Base-by-base conservation (phyloP, 1,140 invertebrate genomes). In the Thereuonema tuberculata region DNA sequence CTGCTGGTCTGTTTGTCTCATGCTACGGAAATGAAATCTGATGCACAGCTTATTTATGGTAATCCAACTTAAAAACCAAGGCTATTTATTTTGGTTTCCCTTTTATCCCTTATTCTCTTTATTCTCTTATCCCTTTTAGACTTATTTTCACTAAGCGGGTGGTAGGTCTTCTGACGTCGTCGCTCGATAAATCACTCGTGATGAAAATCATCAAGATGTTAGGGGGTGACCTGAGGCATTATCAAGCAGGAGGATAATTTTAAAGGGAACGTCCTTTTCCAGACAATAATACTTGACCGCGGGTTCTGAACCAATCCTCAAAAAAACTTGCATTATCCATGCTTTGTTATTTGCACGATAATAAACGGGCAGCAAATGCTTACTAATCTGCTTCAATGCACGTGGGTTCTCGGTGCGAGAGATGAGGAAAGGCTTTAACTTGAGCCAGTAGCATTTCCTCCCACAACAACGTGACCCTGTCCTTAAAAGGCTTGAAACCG, bases 311-410 rank as follows among this genome's bases (percentile, higher is more conserved):
- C 49, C 56, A 62, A 27, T 65, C 62, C 56, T 61, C 31, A 43
- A 64, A 64, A 1, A 64, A 46, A 37, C 49, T 53, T 55, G 46
- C 12, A 58, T 58, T 12, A 62, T 60, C 61, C 58, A 60, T 60
- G 1, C 48, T 37, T 54, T 60, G 17, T 60, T 54, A 58, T 61
- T 57, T 47, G 54, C 49, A 25, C 28, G 31, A 28, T 46, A 61
- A 49, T 47, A 23, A 48, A 61, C 55, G 17, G 55, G 60, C 9
- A 61, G 43, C 1, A 23, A 12, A 20, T 43, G 27, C 23, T 58
- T 57, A 21, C 50, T 29, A 49, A 5, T 27, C 2, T 26, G 24
- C 29, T 47, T 61, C 3, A 61, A n/a, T 46, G 54, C 60, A 25
- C 60, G 1, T 5, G 46, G 60, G 28, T 57, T 61, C 50, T 57